Base-by-base conservation (phyloP, 2,888 invertebrate species). In the Allolobophora icterica region DNA sequence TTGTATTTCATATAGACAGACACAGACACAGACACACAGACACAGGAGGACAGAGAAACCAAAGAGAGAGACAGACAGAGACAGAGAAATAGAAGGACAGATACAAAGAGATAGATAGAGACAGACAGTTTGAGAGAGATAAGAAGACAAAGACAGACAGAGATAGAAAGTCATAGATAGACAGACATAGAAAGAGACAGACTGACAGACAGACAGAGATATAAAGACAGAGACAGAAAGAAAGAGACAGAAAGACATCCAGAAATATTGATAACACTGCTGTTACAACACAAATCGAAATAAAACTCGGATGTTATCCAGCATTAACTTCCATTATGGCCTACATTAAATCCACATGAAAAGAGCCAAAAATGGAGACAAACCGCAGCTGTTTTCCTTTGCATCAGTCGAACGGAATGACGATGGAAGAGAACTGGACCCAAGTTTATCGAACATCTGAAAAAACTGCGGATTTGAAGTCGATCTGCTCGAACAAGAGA, bases 391-490 rank as follows among this genome's bases (percentile, higher is more conserved):
- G 87, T 35, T 87, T 38, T 87, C 35, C 34, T 87, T 87, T 35
- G 34, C 87, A 8, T 33, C 87, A 13, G 2, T 38, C 5, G 38
- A 35, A 8, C 38, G 87, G 87, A 87, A 38, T 19, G 87, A 87
- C 35, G 87, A 87, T 6, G 87, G 87, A 35, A 87, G 87, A 15
- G 87, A 35, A 87, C 87, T 21, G 13, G 87, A 35, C 35, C 87
- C 87, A 15, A 87, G 33, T 21, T 34, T 38, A 0, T 87, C 87
- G 24, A 87, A 90, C 40, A 71, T 90, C 83, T 91, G 90, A 33
- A 92, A 90, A 84, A 92, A 92, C 83, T 92, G 92, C 33, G 92
- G 91, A 45, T 92, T 92, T 11, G 92, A 92, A 35, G 90, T 45
- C 4, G 92, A 92, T 91, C 92, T 91, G 89, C 3, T 83, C 84